Percentiles rank a stretch among this genome's conserved stretches.
Evolutionary conservation across 2,113 vertebrate genomes (phyloP).

Genomic region (Notarius lentiginosus): DNA sequence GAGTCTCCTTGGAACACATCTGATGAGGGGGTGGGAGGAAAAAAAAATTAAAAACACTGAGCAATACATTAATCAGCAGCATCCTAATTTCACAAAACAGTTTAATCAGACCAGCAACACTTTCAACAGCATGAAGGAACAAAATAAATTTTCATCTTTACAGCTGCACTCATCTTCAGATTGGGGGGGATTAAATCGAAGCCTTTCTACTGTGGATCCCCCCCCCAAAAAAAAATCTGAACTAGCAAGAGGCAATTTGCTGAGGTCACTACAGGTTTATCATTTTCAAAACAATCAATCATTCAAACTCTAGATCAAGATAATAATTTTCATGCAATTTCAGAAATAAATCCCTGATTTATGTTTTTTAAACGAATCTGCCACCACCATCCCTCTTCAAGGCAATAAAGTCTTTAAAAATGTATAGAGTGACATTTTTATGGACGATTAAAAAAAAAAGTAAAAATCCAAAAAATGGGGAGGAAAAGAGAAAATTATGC

Average conservation of each 20-base stretch:
- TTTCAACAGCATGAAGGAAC: neutral
- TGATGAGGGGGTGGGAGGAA: constrained; percentile 59
- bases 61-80: neutral
- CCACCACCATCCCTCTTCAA: no score
- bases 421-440: neutral
- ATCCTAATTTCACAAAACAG: neutral
- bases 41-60: neutral
- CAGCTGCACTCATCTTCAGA: no score
- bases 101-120: neutral
- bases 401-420: no score
- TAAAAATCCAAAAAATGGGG: no score
- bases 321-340: neutral
- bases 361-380: no score
- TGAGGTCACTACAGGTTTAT: no score
- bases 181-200: no score
- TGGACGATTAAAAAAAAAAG: neutral
- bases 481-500: neutral
- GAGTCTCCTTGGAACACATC: constrained; percentile 94
- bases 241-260: no score
- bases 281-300: no score
- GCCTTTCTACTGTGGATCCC: no score
- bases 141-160: no score
- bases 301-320: neutral
- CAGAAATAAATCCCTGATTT: neutral
- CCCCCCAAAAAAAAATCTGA: no score